These are phyloP conservation scores for Botrylloides violaceus DNA, from an alignment of 23 tunicate species.

Conservation along the genomic window DNA sequence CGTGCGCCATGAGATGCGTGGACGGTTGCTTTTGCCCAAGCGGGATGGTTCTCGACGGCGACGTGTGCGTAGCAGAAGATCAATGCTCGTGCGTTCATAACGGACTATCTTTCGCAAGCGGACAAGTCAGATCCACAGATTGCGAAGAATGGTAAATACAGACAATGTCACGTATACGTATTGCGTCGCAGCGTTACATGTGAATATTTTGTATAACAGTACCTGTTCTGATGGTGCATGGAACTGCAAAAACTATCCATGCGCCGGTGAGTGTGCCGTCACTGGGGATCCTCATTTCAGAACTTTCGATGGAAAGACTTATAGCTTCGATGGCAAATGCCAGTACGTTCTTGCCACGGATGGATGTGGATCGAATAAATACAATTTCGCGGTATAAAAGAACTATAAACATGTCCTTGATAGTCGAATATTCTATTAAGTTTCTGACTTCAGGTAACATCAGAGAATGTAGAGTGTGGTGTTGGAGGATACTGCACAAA, in stretches of 20 bases:
- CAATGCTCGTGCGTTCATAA: conserved; percentile 73
- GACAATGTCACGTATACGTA: not conserved
- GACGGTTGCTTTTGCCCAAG: conserved; percentile 90
- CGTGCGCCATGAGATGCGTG: conserved; percentile 49
- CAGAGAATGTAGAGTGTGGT: conserved; percentile 82
- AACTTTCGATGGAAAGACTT: conserved; percentile 77
- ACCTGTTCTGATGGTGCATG: conserved; percentile 72
- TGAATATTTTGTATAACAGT: conserved; percentile 46
- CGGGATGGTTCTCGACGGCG: conserved; percentile 71
- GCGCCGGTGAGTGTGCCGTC: conserved; percentile 90
- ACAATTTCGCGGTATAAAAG: conserved; percentile 63
- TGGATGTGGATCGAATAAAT: conserved; percentile 47
- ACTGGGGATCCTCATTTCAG: conserved; percentile 86
- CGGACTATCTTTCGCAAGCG: conserved; percentile 46
- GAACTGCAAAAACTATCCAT: conserved; percentile 65
- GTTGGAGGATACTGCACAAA: conserved; percentile 63
- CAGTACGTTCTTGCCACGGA: conserved; percentile 94
- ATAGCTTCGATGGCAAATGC: conserved; percentile 74
- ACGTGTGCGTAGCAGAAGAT: conserved; percentile 52
- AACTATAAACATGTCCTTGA: not conserved
- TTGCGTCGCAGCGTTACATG: not conserved
- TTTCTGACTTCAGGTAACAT: conserved; percentile 28
- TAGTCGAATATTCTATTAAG: not conserved
- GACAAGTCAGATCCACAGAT: conserved; percentile 26
- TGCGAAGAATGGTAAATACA: conserved; percentile 76